These are phyloP conservation scores for Lethenteron reissneri DNA, from an alignment of 2,113 vertebrate species.

Conservation along the genomic window DNA sequence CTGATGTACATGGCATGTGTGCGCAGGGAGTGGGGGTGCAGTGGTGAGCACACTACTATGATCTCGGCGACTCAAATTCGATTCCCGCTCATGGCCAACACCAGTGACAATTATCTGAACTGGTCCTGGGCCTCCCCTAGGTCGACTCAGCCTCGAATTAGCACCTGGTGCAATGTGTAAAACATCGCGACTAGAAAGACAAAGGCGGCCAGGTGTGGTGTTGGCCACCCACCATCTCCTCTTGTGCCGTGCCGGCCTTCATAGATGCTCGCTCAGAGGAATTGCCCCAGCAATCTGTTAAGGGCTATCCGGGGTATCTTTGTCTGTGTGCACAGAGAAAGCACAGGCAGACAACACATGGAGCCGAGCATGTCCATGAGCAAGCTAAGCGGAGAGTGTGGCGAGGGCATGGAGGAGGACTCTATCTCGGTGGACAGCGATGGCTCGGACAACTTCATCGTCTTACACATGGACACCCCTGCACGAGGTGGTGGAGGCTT, in stretches of 20 bases:
- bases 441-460: slow-evolving; percentile 52
- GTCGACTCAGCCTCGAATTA: too few species aligned
- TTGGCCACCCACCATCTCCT: neutral
- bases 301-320: slow-evolving; percentile 25
- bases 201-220: too few species aligned
- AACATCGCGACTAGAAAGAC: too few species aligned
- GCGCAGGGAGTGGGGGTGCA: too few species aligned
- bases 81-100: too few species aligned
- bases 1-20: too few species aligned
- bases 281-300: slow-evolving; percentile 12
- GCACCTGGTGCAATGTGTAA: too few species aligned
- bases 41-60: too few species aligned
- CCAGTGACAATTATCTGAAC: too few species aligned
- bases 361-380: slow-evolving; percentile 61
- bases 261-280: slow-evolving; percentile 33
- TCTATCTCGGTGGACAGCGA: slow-evolving; percentile 62
- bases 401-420: slow-evolving; percentile 55
- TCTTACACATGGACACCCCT: slow-evolving; percentile 60
- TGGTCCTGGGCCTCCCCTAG: too few species aligned
- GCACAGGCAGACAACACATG: slow-evolving; percentile 36
- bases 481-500: slow-evolving; percentile 7
- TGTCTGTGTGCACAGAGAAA: slow-evolving; percentile 16
- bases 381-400: slow-evolving; percentile 31
- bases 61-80: too few species aligned
- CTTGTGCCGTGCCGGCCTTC: slow-evolving; percentile 7